Evolutionary conservation across 2,888 invertebrate genomes (phyloP).

Genomic region (Pogonocherus hispidulus): DNA sequence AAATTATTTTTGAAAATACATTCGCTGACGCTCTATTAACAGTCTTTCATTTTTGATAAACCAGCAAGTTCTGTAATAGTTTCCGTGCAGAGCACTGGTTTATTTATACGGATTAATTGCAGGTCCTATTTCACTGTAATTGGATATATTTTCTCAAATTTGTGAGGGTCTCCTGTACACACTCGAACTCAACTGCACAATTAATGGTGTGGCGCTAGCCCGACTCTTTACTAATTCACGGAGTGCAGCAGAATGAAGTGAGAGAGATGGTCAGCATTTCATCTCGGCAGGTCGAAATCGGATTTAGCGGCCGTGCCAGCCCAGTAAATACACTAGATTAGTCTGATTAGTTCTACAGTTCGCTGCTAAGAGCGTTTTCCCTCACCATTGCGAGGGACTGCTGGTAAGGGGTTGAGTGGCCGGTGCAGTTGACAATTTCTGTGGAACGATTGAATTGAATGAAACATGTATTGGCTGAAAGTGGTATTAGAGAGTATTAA

Average conservation of each 20-base stretch:
- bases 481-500: background rate
- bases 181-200: slow-evolving; percentile 31
- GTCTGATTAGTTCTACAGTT: slow-evolving; percentile 64
- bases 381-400: slow-evolving; percentile 33
- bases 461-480: background rate
- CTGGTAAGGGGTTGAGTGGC: slow-evolving; percentile 55
- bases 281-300: slow-evolving; percentile 43
- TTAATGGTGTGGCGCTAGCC: slow-evolving; percentile 34
- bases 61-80: background rate
- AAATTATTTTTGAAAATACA: no score
- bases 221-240: slow-evolving; percentile 36
- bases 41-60: background rate
- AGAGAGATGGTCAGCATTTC: slow-evolving; percentile 39
- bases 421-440: slow-evolving; percentile 46
- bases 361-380: slow-evolving; percentile 52
- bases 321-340: slow-evolving; percentile 65
- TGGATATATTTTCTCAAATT: slow-evolving; percentile 33
- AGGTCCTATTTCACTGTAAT: slow-evolving; percentile 13
- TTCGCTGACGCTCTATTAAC: no score
- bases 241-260: slow-evolving; percentile 32
- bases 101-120: slow-evolving; percentile 10
- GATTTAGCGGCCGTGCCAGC: slow-evolving; percentile 54
- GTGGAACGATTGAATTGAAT: slow-evolving; percentile 28
- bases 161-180: slow-evolving; percentile 19
- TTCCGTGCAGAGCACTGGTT: background rate